Evolutionary conservation across 2,113 vertebrate genomes (phyloP).

Genomic region (Scatophagus argus): DNA sequence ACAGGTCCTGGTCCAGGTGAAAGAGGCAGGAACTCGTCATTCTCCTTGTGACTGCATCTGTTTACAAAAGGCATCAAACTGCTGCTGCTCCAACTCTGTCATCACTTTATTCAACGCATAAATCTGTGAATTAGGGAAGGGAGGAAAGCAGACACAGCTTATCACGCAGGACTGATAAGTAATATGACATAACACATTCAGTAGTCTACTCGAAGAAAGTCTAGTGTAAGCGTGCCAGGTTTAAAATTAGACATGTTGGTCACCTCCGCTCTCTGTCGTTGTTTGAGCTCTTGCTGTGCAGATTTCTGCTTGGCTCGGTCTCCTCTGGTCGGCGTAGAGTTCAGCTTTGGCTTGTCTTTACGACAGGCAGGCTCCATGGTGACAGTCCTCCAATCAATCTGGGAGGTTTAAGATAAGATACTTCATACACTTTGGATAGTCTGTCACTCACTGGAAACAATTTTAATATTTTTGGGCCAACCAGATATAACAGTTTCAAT

Average conservation of each 20-base stretch:
- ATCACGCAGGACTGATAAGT: neutral
- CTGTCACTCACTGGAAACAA: neutral
- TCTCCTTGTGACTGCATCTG: slow-evolving; percentile 94
- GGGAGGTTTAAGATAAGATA: neutral
- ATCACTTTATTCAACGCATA: slow-evolving; percentile 97
- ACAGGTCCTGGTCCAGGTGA: slow-evolving; percentile 14
- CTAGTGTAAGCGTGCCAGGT: neutral
- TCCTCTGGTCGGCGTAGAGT: slow-evolving; percentile 88
- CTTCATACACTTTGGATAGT: neutral
- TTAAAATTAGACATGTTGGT: neutral
- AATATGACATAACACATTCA: neutral
- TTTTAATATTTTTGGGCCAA: neutral
- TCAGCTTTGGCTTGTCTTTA: slow-evolving; percentile 90
- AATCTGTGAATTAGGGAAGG: slow-evolving; percentile 81
- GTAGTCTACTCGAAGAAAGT: neutral
- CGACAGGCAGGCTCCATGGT: slow-evolving; percentile 89
- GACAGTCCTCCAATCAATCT: neutral
- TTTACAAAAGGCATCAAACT: slow-evolving; percentile 96
- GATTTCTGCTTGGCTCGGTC: slow-evolving; percentile 92
- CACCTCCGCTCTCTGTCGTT: slow-evolving; percentile 94
- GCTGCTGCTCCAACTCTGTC: slow-evolving; percentile 97
- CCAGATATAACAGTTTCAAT: neutral
- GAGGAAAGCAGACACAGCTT: neutral
- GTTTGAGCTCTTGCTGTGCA: slow-evolving; percentile 94
- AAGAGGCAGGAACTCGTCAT: slow-evolving; percentile 79